Evolutionary conservation across 2,113 vertebrate genomes (phyloP), one percentile per base, ranked within the genome.

Genomic region (Haplochromis burtoni): DNA sequence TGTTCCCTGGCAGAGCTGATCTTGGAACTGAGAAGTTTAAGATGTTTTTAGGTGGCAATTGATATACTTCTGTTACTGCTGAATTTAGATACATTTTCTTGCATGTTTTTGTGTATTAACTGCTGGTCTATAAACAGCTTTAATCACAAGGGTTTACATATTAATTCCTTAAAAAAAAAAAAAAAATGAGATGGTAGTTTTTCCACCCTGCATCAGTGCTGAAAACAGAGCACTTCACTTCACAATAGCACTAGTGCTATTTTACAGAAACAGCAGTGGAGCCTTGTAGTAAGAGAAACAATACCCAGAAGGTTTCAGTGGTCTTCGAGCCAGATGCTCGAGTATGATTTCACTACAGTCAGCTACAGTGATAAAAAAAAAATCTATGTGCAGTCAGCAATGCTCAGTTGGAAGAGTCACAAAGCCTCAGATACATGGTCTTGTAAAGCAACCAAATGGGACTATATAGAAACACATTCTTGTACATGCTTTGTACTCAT

Each of bases 271-370:
- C 57, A 84, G 81, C 24, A 51, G 21, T 7, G 10, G 13, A 57
- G 10, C 19, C n/a, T 78, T 79, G 47, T 66, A 53, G 19, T 55
- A 16, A 68, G 17, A 83, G 81, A 80, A 13, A 81, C n/a, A 68
- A 86, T 76, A 59, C 82, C 79, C 51, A 76, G 80, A 68, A 86
- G 68, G 21, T 83, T 68, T 81, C 54, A 40, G 21, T 61, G 16
- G 68, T 78, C 45, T 54, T 87, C 11, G 16, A 55, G 81, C 71
- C 53, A 84, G 78, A 83, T 86, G 83, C 59, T 57, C 40, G 3
- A 76, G 47, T 78, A 55, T 12, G 4, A 87, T 90, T 85, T 86
- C 21, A 68, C 88, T 51, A 63, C 68, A 87, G 80, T 82, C 79
- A 86, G 79, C 76, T 42, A 55, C 38, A 82, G 76, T 66, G 19